These are phyloP conservation scores for Drosophila affinis DNA, from an alignment of 2,888 invertebrate genomes.

Conservation along the genomic window DNA sequence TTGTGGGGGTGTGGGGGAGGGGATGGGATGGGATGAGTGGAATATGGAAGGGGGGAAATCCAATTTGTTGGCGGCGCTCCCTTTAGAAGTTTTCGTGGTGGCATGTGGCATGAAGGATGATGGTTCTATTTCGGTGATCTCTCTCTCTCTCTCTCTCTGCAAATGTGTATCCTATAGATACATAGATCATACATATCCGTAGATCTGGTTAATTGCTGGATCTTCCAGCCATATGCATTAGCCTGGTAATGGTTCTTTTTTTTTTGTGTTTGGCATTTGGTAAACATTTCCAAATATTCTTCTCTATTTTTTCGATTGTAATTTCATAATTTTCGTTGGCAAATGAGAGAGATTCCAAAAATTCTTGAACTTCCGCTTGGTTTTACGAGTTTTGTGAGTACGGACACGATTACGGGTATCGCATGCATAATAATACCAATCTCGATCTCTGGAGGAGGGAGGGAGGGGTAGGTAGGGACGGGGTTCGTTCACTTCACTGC, in stretches of 20 bases:
- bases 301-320: not conserved
- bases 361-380: slow-evolving; percentile 56
- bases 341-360: not conserved
- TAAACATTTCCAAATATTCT: not conserved
- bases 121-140: slow-evolving; percentile 30
- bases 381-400: slow-evolving; percentile 13
- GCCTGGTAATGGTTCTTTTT: not conserved
- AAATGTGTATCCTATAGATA: slow-evolving; percentile 11
- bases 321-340: not conserved
- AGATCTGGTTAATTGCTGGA: slow-evolving; percentile 19
- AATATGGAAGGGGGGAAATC: slow-evolving; percentile 1
- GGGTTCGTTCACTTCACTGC: slow-evolving; percentile 4
- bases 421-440: slow-evolving; percentile 36
- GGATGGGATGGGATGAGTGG: too few relatives aligned
- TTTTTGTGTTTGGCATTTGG: not conserved
- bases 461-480: too few relatives aligned
- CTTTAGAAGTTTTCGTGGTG: slow-evolving; percentile 38
- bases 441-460: slow-evolving; percentile 8
- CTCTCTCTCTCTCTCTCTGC: not conserved
- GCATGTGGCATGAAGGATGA: slow-evolving; percentile 22
- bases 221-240: not conserved
- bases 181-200: slow-evolving; percentile 4
- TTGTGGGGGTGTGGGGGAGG: not conserved
- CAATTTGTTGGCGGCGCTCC: slow-evolving; percentile 18
- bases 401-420: not conserved